These are phyloP conservation scores for Zaprionus ornatus DNA, from an alignment of 1,140 invertebrate species.

Conservation along the genomic window DNA sequence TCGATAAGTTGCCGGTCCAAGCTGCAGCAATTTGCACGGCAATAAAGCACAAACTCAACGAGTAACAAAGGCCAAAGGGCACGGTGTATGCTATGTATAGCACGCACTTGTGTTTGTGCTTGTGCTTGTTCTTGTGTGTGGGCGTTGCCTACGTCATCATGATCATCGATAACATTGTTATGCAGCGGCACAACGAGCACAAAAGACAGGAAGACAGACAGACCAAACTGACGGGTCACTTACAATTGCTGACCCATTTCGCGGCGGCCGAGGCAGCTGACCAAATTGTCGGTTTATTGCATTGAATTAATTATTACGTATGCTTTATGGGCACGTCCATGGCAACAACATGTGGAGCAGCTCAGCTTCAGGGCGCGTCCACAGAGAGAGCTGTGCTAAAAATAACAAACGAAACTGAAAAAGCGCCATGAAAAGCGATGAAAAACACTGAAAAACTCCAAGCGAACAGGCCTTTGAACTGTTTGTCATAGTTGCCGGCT, in stretches of 20 bases:
- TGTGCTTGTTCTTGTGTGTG: conserved; percentile 14
- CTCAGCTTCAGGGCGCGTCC: conserved; percentile 49
- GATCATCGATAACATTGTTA: conserved; percentile 40
- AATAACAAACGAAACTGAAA: conserved; percentile 65
- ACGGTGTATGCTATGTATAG: not conserved
- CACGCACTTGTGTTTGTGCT: conserved; percentile 10
- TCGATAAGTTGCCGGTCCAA: conserved; percentile 48
- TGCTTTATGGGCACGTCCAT: conserved; percentile 33
- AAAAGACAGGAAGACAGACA: conserved; percentile 55
- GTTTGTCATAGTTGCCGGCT: conserved; percentile 65
- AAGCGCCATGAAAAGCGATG: conserved; percentile 12
- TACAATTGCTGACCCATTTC: conserved; percentile 77
- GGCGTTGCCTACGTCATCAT: conserved; percentile 35
- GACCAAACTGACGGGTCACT: conserved; percentile 32
- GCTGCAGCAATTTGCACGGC: conserved; percentile 63
- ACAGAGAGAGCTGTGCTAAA: conserved; percentile 53
- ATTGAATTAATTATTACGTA: conserved; percentile 77
- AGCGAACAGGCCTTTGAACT: conserved; percentile 61
- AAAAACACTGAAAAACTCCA: conserved; percentile 44
- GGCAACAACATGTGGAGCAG: conserved; percentile 17
- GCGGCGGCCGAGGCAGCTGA: conserved; percentile 17
- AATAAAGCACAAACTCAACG: conserved; percentile 62
- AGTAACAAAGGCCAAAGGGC: conserved; percentile 58
- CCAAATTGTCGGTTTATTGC: conserved; percentile 66
- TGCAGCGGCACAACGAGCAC: conserved; percentile 37